Evolutionary conservation across 2,113 vertebrate genomes (phyloP), one percentile per base, ranked within the genome.

Genomic region (Hippolais icterina): DNA sequence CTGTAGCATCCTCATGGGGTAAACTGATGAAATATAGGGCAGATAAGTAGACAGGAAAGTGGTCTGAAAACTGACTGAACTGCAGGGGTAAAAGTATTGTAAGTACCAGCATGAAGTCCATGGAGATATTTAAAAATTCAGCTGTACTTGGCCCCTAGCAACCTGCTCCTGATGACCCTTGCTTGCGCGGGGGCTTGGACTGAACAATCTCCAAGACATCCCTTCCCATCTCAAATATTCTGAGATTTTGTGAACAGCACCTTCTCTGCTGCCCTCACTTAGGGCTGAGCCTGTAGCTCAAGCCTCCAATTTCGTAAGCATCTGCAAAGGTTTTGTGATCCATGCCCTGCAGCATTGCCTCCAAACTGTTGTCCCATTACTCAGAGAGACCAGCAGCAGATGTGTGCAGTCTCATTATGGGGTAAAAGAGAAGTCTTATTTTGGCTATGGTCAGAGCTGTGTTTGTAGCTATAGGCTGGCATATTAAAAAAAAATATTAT

Each of bases 321-420:
- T 75, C 53, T 60, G 11, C 11, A 37, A 37, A 77, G 12, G 21
- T 46, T 77, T 87, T 60, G 63, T 28, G 37, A 27, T 52, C 15
- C 0, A 0, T 50, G 21, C 11, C 53, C 33, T 68, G 18, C 33
- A 77, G 54, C 18, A 8, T 15, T 28, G 37, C 54, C 46, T 77
- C 63, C 63, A 60, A 27, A 69, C 14, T 50, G 7, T 24, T 64
- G 59, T 41, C 42, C 42, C 0, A 0, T 56, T 49, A 47, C 23
- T 47, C n/a, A 75, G 37, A 27, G 37, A 59, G 22, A 44, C 22
- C 14, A 52, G 53, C 19, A 37, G 46, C 37, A 52, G 33, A 52
- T 52, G 22, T 37, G 22, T 52, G 33, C 46, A 52, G 37, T 42
- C 27, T 47, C n/a, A 12, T 64, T 74, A 35, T 60, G 39, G 27